Evolutionary conservation across 2,113 vertebrate genomes (phyloP).

Genomic region (Mormyrus lacerda): DNA sequence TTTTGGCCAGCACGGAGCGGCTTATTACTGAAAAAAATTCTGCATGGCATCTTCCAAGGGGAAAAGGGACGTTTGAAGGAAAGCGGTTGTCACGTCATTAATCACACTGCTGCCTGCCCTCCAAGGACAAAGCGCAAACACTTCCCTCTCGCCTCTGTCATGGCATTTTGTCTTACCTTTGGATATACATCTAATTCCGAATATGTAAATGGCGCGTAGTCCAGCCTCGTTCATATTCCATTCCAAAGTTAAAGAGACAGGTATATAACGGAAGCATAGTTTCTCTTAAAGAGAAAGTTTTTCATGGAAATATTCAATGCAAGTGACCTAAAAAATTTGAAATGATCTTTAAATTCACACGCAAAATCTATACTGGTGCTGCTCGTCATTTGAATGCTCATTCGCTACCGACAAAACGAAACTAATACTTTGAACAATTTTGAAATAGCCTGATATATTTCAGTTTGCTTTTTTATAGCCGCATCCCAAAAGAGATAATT

Average conservation of each 20-base stretch:
- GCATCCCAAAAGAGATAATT: neutral
- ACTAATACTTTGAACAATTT: neutral
- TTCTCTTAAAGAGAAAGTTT: neutral
- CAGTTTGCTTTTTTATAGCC: neutral
- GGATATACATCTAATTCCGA: neutral
- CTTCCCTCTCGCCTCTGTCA: neutral
- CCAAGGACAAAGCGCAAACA: conserved; percentile 18
- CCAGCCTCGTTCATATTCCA: neutral
- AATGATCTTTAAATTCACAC: neutral
- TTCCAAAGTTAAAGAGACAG: neutral
- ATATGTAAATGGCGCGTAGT: neutral
- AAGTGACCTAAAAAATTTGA: neutral
- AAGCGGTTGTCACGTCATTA: conserved; percentile 50
- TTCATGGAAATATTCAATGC: neutral
- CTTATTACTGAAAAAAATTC: conserved; percentile 17
- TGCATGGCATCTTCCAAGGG: conserved; percentile 36
- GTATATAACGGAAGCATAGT: neutral
- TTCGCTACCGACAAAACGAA: neutral
- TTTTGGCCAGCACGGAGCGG: neutral
- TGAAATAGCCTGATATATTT: neutral
- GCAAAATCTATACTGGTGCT: neutral
- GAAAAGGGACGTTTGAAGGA: conserved; percentile 32
- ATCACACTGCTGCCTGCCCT: conserved; percentile 40
- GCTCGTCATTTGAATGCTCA: neutral
- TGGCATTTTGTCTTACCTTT: neutral